phyloP scores from a whole-genome alignment of 2,797 vertebrate genomes.

The Melanotaenia trifasciata region DNA sequence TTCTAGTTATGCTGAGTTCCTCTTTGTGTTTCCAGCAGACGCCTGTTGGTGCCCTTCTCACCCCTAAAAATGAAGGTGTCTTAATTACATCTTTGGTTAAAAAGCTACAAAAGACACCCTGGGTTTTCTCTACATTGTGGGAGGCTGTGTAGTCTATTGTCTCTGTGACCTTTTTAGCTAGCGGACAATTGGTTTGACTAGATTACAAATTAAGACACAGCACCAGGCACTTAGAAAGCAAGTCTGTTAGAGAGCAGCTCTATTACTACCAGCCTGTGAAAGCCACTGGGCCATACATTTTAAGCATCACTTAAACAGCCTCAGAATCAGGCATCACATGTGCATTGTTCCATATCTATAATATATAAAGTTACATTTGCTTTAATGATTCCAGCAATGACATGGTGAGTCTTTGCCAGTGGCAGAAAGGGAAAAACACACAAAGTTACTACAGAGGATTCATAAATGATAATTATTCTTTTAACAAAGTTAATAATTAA shows the following conservation, averaged over 20 bases:
- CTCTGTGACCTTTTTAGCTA: conserved; percentile 80
- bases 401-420: conserved; percentile 65
- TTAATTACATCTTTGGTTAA: conserved; percentile 82
- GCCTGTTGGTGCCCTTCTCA: conserved; percentile 70
- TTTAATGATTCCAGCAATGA: conserved; percentile 71
- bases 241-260: conserved; percentile 76
- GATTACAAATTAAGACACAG: conserved; percentile 83
- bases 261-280: conserved; percentile 73
- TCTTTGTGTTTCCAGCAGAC: conserved; percentile 57
- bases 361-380: conserved; percentile 71
- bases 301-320: conserved; percentile 67
- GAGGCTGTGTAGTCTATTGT: conserved; percentile 80
- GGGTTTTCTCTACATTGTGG: conserved; percentile 71
- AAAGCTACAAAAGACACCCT: conserved; percentile 77
- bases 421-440: conserved; percentile 64
- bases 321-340: conserved; percentile 55
- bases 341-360: conserved; percentile 65
- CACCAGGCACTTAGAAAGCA: conserved; percentile 77
- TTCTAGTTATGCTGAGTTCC: conserved; percentile 50
- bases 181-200: conserved; percentile 84
- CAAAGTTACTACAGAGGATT: conserved; percentile 58
- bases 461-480: conserved; percentile 75
- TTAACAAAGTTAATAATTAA: conserved; percentile 85
- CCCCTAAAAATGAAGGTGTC: conserved; percentile 77
- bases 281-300: conserved; percentile 72